phyloP scores from a whole-genome alignment of 2,113 vertebrate genomes.

The Nibea coibor region DNA sequence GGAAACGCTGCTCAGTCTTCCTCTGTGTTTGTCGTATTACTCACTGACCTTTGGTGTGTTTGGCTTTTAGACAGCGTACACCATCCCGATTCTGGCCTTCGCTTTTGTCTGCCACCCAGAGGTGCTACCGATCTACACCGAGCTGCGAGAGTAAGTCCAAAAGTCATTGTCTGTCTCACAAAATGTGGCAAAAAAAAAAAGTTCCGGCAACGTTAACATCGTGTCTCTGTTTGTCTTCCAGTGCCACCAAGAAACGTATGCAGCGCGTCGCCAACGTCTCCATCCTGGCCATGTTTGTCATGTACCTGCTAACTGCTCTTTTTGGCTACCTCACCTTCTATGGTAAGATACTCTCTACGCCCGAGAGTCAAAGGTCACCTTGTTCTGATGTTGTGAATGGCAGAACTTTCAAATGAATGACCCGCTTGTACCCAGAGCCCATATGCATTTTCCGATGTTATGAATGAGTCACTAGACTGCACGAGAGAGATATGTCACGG shows the following conservation, averaged over 20 bases:
- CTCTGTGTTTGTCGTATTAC: background rate
- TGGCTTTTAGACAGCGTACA: slow-evolving; percentile 83
- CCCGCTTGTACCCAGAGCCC: slow-evolving; percentile 8
- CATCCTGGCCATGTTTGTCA: slow-evolving; percentile 89
- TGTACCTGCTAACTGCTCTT: slow-evolving; percentile 89
- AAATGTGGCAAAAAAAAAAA: background rate
- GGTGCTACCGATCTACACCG: slow-evolving; percentile 90
- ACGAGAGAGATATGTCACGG: background rate
- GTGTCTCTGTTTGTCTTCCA: slow-evolving; percentile 49
- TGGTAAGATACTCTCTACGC: slow-evolving; percentile 73
- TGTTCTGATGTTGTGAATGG: slow-evolving; percentile 16
- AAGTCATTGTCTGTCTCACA: background rate
- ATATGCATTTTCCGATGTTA: slow-evolving; percentile 20
- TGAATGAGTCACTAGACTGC: slow-evolving; percentile 1
- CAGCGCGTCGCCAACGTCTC: slow-evolving; percentile 89
- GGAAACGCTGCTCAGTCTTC: background rate
- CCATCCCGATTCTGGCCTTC: slow-evolving; percentile 89
- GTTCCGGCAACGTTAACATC: background rate
- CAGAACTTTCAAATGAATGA: slow-evolving; percentile 40
- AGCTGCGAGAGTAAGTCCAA: slow-evolving; percentile 85
- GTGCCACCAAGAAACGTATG: slow-evolving; percentile 88
- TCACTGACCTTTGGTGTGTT: slow-evolving; percentile 27
- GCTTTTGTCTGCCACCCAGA: slow-evolving; percentile 91
- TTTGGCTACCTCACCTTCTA: slow-evolving; percentile 93
- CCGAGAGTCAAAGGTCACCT: slow-evolving; percentile 39